Evolutionary conservation across 2,888 invertebrate species (phyloP), one percentile per base, ranked within the genome.

Genomic region (Noctuana brunneofusca): DNA sequence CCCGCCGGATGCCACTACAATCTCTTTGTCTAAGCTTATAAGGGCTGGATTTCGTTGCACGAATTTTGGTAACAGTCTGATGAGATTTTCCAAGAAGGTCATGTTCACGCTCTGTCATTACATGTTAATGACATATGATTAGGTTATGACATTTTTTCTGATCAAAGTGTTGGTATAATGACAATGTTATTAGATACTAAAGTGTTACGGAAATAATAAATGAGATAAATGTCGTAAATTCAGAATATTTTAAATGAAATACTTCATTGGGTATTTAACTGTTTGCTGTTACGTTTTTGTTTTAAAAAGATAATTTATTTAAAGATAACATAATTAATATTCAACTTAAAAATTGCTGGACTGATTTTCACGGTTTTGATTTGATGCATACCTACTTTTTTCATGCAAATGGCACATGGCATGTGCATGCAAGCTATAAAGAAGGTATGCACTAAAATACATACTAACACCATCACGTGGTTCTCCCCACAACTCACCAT

Each of bases 21-120:
- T 24, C 52, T 22, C 30, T 60, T 35, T 32, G 2, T 0, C 3
- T 9, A 11, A 6, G 3, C 1, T 1, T 9, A 9, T 48, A 54
- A 18, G 46, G 14, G 8, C 35, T 35, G n/a, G 9, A 60, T 52
- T 22, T 1, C n/a, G 12, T 2, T 54, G 30, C 46, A 18, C 14
- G 2, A 24, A 24, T 54, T 53, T 18, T 2, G 53, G 32, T 50
- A 58, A 24, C 16, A 12, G 18, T 30, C 18, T n/a, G 54, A 48
- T 46, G 46, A 35, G 24, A 16, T 56, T 46, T 30, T 16, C 38
- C 20, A 27, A 43, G 52, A 59, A 16, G 54, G 11, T 46, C 32
- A 53, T 52, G 9, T 32, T 54, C 60, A 60, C 54, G 59, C 59
- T 22, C 30, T 22, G 53, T 46, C 53, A 60, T 54, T 54, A 35